phyloP scores from a whole-genome alignment of 2,888 invertebrate genomes.

The Psylliodes chrysocephalus region DNA sequence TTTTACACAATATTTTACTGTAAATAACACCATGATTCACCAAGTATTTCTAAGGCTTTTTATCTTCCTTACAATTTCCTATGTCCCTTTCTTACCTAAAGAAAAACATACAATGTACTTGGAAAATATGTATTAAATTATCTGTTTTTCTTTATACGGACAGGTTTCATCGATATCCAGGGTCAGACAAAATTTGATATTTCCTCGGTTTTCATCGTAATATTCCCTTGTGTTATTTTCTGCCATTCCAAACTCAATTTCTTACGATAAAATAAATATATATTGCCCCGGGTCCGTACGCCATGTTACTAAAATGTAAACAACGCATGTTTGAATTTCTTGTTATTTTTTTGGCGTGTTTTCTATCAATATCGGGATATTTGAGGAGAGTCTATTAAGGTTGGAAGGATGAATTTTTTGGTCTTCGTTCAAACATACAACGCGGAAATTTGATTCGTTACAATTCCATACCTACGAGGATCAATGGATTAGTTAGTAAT shows the following conservation, averaged over 20 bases:
- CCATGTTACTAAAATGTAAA: constrained; percentile 8
- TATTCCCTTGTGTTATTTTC: constrained; percentile 13
- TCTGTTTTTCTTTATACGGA: constrained; percentile 2
- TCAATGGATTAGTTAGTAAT: too few species aligned
- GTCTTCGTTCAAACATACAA: too few species aligned
- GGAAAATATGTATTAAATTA: constrained; percentile 8
- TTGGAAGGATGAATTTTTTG: too few species aligned
- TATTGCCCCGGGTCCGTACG: neutral
- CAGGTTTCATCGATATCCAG: neutral
- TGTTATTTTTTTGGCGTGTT: neutral
- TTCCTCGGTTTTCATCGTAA: constrained; percentile 8
- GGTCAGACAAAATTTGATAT: constrained; percentile 16
- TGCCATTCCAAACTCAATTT: constrained; percentile 16
- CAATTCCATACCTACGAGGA: too few species aligned
- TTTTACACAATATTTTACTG: too few species aligned
- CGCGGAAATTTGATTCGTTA: too few species aligned
- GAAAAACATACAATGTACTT: neutral
- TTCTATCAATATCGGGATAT: neutral
- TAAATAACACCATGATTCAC: too few species aligned
- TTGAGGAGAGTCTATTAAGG: neutral
- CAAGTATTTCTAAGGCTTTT: too few species aligned
- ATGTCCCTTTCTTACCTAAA: too few species aligned
- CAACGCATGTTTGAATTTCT: constrained; percentile 11
- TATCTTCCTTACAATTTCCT: too few species aligned
- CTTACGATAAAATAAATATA: constrained; percentile 14